Base-by-base conservation (phyloP, 2,113 vertebrate genomes). In the Loxodonta africana region DNA sequence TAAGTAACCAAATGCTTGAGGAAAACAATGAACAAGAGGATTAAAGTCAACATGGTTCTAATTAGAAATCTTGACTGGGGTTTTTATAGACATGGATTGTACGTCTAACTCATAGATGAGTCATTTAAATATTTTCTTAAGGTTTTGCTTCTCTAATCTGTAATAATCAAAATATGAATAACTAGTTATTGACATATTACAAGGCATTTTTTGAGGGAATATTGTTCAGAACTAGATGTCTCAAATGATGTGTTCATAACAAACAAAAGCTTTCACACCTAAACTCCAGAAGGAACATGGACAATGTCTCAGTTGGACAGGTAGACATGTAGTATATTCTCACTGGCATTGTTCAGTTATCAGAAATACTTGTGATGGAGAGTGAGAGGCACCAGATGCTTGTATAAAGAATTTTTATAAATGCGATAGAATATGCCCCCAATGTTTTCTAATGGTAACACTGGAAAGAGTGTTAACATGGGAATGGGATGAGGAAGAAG, bases 221-320 rank as follows among this genome's bases (percentile, higher is more conserved):
- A 80, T 96, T 95, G 12, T 91, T 96, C 28, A 89, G 41, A 93
- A 74, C 76, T 37, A 60, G 28, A 88, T 77, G 30, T 57, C 46
- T 84, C 65, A 74, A 94, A 90, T 83, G 18, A 63, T 85, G 6
- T 51, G 26, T 48, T 37, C 0, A 7, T 28, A 83, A 91, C 80
- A 89, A 89, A 92, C 78, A 91, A 53, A 8, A 2, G 6, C 91
- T 92, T 84, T 62, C 26, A 90, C 7, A 93, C 30, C 88, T 78
- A 41, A 74, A 94, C 81, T 53, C 14, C 41, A 95, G 37, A 78
- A 87, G 41, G 25, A 76, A 83, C 30, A 85, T 10, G 57, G 63
- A 83, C 62, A 94, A 76, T 1, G 25, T 37, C 44, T 76, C 62
- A 73, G 41, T 0, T 44, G 44, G 63, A 67, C 57, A 91, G 88